These are phyloP conservation scores for Brachyopa scutellaris DNA, from an alignment of 2,888 invertebrate genomes.

Conservation along the genomic window DNA sequence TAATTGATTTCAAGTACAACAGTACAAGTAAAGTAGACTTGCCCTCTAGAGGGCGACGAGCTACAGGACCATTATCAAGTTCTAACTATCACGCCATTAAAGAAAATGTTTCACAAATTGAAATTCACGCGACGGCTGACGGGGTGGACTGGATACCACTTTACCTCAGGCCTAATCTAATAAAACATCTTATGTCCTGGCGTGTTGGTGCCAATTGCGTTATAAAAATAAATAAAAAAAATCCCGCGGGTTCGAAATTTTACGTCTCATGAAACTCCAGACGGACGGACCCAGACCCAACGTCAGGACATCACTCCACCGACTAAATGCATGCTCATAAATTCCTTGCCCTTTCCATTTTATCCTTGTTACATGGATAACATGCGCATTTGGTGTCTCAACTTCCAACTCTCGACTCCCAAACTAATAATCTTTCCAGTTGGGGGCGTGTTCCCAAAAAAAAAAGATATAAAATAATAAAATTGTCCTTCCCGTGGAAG, in stretches of 20 bases:
- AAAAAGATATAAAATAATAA: slow-evolving; percentile 21
- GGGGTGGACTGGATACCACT: neutral
- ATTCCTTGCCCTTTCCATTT: neutral
- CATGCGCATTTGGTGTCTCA: slow-evolving; percentile 56
- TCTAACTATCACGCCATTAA: slow-evolving; percentile 56
- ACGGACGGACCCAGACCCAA: neutral
- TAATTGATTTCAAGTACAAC: slow-evolving; percentile 67
- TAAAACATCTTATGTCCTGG: slow-evolving; percentile 26
- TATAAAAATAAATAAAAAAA: too few relatives aligned
- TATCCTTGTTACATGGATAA: slow-evolving; percentile 53
- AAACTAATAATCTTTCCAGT: slow-evolving; percentile 36
- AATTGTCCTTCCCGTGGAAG: slow-evolving; percentile 42
- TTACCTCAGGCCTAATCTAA: slow-evolving; percentile 26
- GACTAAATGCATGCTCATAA: slow-evolving; percentile 40
- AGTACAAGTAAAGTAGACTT: too few relatives aligned
- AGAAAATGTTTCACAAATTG: slow-evolving; percentile 77
- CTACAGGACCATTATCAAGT: slow-evolving; percentile 42
- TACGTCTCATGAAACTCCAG: too few relatives aligned
- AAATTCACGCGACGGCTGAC: slow-evolving; percentile 79
- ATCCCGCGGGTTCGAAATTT: too few relatives aligned
- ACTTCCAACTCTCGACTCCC: too few relatives aligned
- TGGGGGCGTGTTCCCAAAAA: slow-evolving; percentile 42
- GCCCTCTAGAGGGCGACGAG: neutral
- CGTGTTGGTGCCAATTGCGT: neutral
- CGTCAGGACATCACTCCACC: slow-evolving; percentile 18